Evolutionary conservation across 2,888 invertebrate genomes (phyloP), one percentile per base, ranked within the genome.

Genomic region (Cataglyphis cursor): DNA sequence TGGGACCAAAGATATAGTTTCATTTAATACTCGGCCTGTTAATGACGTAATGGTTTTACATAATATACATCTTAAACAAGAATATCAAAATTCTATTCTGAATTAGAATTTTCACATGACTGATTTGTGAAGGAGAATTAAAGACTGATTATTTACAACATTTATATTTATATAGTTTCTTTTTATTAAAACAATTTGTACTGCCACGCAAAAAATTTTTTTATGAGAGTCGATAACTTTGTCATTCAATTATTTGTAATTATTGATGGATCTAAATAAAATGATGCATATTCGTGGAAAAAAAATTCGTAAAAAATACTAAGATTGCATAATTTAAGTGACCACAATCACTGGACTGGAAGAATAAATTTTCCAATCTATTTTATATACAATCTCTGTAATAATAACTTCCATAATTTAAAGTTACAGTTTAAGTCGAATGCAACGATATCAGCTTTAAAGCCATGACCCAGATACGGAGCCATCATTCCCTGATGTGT

Each of bases 91-190:
- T 78, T 78, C 78, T 68, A 68, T 66, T n/a, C n/a, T n/a, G n/a
- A n/a, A n/a, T n/a, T n/a, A n/a, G n/a, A n/a, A n/a, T n/a, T n/a
- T 83, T 57, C 24, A 64, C 57, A 48, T 12, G 65, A 61, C 61
- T 73, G 72, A 87, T 76, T 64, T 65, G 54, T 12, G 15, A 76
- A 38, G 82, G 89, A 89, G 86, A 90, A 82, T 85, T 74, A 80
- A 89, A 89, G 89, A 89, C 90, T 89, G 89, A 89, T 81, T 85
- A 57, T 86, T 85, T 81, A 78, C 38, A 51, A 51, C 6, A 51
- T 51, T 51, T n/a, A 51, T 51, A 28, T 28, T 28, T 28, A 51
- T n/a, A 84, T 61, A 64, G 21, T 75, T 51, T 57, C 15, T 35
- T 70, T 70, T 70, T 24, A 31, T 44, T 41, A 59, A 8, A 59